Evolutionary conservation across 2,113 vertebrate genomes (phyloP).

Genomic region (Calidris pugnax): DNA sequence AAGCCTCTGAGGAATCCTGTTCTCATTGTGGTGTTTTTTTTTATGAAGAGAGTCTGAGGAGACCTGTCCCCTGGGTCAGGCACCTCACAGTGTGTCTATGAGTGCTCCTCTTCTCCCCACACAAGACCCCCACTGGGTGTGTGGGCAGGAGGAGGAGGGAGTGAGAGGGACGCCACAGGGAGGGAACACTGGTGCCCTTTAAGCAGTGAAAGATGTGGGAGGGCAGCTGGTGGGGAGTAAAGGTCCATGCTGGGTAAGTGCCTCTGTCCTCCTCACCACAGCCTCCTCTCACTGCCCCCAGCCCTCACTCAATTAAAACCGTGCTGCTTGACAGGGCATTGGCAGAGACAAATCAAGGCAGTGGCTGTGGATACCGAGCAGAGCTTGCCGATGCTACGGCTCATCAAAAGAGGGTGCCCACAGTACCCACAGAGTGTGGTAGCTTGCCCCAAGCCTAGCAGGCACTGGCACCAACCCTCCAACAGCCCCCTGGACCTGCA

Average conservation of each 20-base stretch:
- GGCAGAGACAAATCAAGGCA: not conserved
- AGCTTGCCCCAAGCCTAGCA: not conserved
- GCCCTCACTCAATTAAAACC: not conserved
- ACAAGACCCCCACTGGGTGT: accelerated
- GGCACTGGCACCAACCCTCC: accelerated
- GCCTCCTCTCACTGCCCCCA: accelerated
- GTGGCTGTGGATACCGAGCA: accelerated
- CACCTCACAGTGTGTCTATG: accelerated
- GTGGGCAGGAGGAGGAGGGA: not conserved
- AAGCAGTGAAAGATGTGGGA: not conserved
- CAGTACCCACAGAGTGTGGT: accelerated
- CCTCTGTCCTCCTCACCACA: not conserved
- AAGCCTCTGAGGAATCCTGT: not conserved
- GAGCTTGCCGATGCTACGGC: not conserved
- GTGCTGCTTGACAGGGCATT: accelerated
- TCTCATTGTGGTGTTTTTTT: not conserved
- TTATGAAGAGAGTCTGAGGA: not conserved
- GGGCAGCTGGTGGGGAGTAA: not conserved
- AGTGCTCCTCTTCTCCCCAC: accelerated
- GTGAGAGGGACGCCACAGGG: accelerated
- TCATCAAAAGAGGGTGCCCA: accelerated
- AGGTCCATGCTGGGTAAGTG: not conserved
- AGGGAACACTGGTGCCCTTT: accelerated
- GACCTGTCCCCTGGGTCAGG: accelerated
- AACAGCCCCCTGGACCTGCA: accelerated